Evolutionary conservation across 2,113 vertebrate genomes (phyloP).

Genomic region (Lanius ludovicianus): DNA sequence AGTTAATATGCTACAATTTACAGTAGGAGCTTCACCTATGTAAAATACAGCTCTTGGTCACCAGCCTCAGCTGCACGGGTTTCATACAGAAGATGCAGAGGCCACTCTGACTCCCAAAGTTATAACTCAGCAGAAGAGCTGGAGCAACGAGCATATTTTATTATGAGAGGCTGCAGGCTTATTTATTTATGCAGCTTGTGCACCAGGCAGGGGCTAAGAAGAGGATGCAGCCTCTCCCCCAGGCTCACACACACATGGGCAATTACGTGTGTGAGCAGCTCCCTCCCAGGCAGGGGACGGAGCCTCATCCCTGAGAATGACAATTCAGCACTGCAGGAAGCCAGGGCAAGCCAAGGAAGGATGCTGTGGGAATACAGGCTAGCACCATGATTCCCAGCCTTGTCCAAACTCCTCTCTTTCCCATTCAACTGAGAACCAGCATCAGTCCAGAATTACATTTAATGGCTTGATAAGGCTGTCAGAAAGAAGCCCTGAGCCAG

Average conservation of each 20-base stretch:
- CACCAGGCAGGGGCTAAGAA: background rate
- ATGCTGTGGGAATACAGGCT: background rate
- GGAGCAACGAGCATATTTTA: slow-evolving; percentile 9
- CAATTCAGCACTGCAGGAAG: background rate
- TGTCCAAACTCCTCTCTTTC: background rate
- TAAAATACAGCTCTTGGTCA: slow-evolving; percentile 11
- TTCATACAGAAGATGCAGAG: background rate
- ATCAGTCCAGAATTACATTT: background rate
- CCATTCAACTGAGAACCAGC: background rate
- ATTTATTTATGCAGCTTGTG: background rate
- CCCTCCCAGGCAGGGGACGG: background rate
- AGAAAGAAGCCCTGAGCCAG: background rate
- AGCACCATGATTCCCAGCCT: background rate
- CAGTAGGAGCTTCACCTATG: background rate
- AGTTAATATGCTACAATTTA: slow-evolving; percentile 40
- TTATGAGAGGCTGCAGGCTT: background rate
- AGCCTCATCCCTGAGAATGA: rapidly evolving
- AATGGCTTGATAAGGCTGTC: background rate
- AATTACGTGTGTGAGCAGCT: background rate
- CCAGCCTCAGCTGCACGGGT: background rate
- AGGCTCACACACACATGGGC: background rate
- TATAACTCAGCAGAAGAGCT: background rate
- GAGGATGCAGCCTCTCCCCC: background rate
- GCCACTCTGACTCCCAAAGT: background rate
- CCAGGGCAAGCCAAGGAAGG: background rate